Evolutionary conservation across 2,797 vertebrate species (phyloP), one percentile per base, ranked within the genome.

Genomic region (Anabacerthia variegaticeps): DNA sequence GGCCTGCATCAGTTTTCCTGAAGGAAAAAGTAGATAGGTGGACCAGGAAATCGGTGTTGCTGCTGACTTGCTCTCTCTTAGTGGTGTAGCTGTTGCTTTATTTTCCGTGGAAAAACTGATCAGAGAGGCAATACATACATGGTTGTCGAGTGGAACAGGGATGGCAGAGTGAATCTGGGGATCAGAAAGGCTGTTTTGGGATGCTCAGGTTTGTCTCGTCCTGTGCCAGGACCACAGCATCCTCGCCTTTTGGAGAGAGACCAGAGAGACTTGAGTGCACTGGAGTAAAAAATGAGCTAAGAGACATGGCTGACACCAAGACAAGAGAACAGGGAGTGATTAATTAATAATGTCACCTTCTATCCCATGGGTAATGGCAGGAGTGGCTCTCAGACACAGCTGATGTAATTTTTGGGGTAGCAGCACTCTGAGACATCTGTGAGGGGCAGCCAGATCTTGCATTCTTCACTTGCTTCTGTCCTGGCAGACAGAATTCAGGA

Each of bases 31-130:
- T 39, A 84, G 89, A 41, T 2, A 4, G 37, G 30, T 10, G 10
- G 67, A 75, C 37, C 52, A 71, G 71, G 17, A 59, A 73, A 89
- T 86, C 11, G 7, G 72, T 94, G 37, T 81, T 77, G 65, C 76
- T 94, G 90, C 68, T 80, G 84, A 61, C 52, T 54, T 55, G 36
- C 30, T 96, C 65, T 77, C 37, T 59, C 90, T 81, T 82, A 76
- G 46, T 83, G 79, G 86, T 1, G 1, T 91, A 84, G 69, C 36
- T 69, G 76, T n/a, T 32, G 81, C 92, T 95, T 95, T 89, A 59
- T 94, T 96, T 96, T 96, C 76, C 44, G 28, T 30, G 65, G 72
- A 54, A 69, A 84, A 88, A 75, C 32, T 93, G 59, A 26, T 82
- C 23, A 46, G 27, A 72, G 9, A 34, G 37, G 14, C 41, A 67